A percentile compares a stretch with the other conserved stretches of the same genome.
phyloP scores from a whole-genome alignment of 2,797 vertebrate genomes.

The Strix occidentalis region DNA sequence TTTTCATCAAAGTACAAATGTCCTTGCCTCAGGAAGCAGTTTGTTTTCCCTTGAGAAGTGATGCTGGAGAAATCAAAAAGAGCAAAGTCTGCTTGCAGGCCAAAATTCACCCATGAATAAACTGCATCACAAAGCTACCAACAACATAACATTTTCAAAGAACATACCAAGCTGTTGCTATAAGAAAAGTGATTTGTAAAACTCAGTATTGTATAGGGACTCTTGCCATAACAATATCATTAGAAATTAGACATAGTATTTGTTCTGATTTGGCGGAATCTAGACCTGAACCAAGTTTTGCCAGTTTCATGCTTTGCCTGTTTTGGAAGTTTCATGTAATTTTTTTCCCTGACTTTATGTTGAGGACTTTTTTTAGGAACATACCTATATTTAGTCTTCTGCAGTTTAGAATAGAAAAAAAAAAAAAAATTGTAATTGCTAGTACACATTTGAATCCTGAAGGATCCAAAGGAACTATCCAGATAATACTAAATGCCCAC shows the following conservation, averaged over 20 bases:
- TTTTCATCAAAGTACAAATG: slow-evolving; percentile 25
- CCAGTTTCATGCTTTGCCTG: not conserved
- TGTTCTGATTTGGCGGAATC: not conserved
- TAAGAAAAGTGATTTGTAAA: not conserved
- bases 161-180: not conserved
- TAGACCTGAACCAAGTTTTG: not conserved
- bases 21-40: slow-evolving; percentile 23
- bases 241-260: not conserved
- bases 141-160: not conserved
- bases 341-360: not conserved
- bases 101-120: not conserved
- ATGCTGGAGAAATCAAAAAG: not conserved
- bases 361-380: not conserved
- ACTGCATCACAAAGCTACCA: not conserved
- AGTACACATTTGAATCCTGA: not conserved
- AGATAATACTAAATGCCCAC: not conserved
- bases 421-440: not conserved
- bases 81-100: not conserved
- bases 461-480: not conserved
- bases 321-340: not conserved
- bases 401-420: not conserved
- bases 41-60: slow-evolving; percentile 7
- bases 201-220: not conserved
- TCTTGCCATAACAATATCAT: not conserved
- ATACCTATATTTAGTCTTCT: not conserved